phyloP scores from a whole-genome alignment of 35 echinoderm and acorn worm genomes.

The Diadema setosum region DNA sequence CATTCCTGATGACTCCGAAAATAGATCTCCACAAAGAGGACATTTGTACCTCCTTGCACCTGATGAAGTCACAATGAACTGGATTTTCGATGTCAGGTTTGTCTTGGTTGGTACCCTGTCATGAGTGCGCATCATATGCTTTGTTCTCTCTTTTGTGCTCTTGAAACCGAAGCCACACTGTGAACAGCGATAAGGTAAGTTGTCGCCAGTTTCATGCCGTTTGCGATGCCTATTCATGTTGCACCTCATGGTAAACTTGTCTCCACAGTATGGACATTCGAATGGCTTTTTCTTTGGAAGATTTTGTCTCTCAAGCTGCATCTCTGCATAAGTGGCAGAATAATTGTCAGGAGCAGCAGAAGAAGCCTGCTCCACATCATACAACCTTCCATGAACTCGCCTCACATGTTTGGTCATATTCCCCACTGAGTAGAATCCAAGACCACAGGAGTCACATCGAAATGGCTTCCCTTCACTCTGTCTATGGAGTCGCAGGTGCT shows the following conservation, averaged over 20 bases:
- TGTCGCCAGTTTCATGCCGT: slow-evolving; percentile 6
- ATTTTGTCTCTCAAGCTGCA: too few relatives aligned
- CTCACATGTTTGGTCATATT: neutral
- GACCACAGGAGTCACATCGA: neutral
- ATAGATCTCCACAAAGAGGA: neutral
- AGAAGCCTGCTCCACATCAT: neutral
- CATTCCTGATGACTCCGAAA: neutral
- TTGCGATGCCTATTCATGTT: slow-evolving; percentile 16
- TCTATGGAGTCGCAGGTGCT: neutral
- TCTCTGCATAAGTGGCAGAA: too few relatives aligned
- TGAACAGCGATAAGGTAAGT: neutral
- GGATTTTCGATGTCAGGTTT: neutral
- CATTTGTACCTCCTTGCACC: neutral
- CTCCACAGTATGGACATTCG: neutral
- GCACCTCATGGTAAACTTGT: neutral
- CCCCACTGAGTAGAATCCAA: neutral
- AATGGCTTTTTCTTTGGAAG: neutral
- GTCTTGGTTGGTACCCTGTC: neutral
- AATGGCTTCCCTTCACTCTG: neutral
- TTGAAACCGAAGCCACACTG: slow-evolving; percentile 7
- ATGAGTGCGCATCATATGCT: neutral
- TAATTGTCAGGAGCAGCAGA: too few relatives aligned
- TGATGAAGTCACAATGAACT: neutral
- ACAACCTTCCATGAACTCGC: neutral
- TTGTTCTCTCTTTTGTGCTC: neutral